Base-by-base conservation (phyloP, 1,140 invertebrate species). In the Diorhabda carinulata region DNA sequence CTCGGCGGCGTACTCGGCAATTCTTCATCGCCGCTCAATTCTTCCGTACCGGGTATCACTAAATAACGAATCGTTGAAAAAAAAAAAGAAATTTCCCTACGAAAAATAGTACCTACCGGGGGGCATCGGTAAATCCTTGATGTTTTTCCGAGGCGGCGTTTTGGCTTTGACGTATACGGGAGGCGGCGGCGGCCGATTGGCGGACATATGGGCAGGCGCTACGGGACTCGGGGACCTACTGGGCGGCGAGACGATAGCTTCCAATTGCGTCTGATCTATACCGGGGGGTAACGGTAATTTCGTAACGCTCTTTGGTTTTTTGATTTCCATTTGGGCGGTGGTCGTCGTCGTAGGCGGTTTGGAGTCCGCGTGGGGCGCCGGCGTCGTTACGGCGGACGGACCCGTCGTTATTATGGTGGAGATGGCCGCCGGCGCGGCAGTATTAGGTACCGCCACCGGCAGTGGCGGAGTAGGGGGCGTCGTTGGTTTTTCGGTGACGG, bases 81-180 rank as follows among this genome's bases (percentile, higher is more conserved):
- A 7, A 8, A 52, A 52, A 52, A 52, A 52, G 2, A 52, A 52
- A 25, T 45, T 44, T 47, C 9, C 41, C n/a, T 10, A 44, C n/a
- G 25, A 3, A 5, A 52, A 52, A 52, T 8, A 41, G 43, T 60
- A 68, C 76, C 81, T 81, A 91, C 91, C 90, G 75, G 93, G 92
- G 63, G 93, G 94, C 90, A 96, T 92, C 3, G 94, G 94, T 69
- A 96, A 82, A 81, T 94, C 94, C 80, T 92, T 92, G 72, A 95
- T 91, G 67, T 91, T 86, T 71, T 83, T 84, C 75, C 83, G 85
- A 43, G 80, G 78, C 5, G 84, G 84, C 43, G 83, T 85, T 25
- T 84, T 84, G 0, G 82, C 76, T 67, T 83, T 84, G 67, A 79
- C 81, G 42, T 40, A 52, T 4, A 82, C 80, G 1, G 83, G 84